These are phyloP conservation scores for Tribolium madens DNA, from an alignment of 1,140 invertebrate genomes.

Conservation along the genomic window DNA sequence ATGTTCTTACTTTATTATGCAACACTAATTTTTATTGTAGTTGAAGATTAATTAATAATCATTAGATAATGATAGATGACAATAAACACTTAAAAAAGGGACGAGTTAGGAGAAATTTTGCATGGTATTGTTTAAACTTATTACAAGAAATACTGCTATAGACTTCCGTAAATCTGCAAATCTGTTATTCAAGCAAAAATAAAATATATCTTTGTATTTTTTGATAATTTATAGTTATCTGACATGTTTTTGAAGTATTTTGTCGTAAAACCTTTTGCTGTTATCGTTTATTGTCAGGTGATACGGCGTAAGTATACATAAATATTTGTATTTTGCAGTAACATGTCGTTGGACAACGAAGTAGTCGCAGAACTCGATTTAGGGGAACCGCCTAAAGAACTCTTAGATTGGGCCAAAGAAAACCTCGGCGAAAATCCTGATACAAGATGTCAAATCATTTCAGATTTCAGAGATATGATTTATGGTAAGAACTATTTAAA, in stretches of 20 bases:
- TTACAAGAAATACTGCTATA: too few relatives aligned
- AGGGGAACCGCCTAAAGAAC: slow-evolving; percentile 56
- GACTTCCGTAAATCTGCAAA: too few relatives aligned
- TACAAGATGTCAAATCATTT: slow-evolving; percentile 65
- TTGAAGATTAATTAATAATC: too few relatives aligned
- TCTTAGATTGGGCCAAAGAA: slow-evolving; percentile 61
- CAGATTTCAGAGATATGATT: slow-evolving; percentile 81
- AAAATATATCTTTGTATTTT: too few relatives aligned
- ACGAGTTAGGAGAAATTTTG: too few relatives aligned
- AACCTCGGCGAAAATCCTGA: slow-evolving; percentile 70
- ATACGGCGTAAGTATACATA: background rate
- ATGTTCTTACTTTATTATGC: background rate
- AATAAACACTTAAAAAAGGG: too few relatives aligned
- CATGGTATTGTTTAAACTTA: too few relatives aligned
- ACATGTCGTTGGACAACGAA: slow-evolving; percentile 5
- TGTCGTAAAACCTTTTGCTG: too few relatives aligned
- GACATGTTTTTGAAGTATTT: too few relatives aligned
- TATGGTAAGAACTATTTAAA: slow-evolving; percentile 71
- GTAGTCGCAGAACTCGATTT: slow-evolving; percentile 54
- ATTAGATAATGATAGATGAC: background rate
- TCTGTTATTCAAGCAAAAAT: too few relatives aligned
- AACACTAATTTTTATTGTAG: background rate
- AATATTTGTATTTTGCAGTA: background rate
- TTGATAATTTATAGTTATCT: too few relatives aligned
- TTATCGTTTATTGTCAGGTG: too few relatives aligned